Base-by-base conservation (phyloP, 1,140 invertebrate genomes). In the Aricia agestis region DNA sequence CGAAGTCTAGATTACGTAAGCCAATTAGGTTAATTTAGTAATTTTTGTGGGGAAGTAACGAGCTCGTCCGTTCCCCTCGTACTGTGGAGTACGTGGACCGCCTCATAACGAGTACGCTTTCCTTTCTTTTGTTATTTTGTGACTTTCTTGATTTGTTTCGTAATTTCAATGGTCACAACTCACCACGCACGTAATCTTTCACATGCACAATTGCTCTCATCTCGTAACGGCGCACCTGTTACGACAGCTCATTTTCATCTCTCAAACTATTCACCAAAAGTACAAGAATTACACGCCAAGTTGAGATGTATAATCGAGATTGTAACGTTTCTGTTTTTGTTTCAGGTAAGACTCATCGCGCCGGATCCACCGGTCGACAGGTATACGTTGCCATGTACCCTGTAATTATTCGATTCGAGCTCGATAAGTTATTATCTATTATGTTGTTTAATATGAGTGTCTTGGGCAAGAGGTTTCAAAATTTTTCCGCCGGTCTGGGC, bases 401-500 rank as follows among this genome's bases (percentile, higher is more conserved):
- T 82, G 76, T 87, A 89, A 91, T 91, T 91, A 90, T 74, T 76
- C 77, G 87, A 88, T 89, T 87, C 79, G 83, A 83, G 83, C 83
- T 85, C 85, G 76, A 89, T 89, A 84, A 78, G 78, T 80, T 82
- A 87, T 87, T 84, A 86, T 82, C 83, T 85, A 87, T 82, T 84
- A 84, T 87, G 84, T 88, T 89, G 89, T 91, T 91, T 87, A 89
- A 86, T 88, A 88, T 85, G 83, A 86, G 80, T 76, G 77, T 75
- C 85, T 90, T 91, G 81, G 83, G 89, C 82, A 91, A 90, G 76
- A 67, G 63, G 82, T 90, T 90, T 86, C 87, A 89, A 90, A 91
- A 89, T 89, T 90, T 90, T 88, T 87, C 86, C 85, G 84, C 83
- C 77, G 79, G 79, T 86, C 78, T 82, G 82, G 75, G 80, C 82